A percentile compares a stretch with the other conserved stretches of the same genome.
Conservation (phyloP, 2,113 vertebrate species). For the Cyanoderma ruficeps region DNA sequence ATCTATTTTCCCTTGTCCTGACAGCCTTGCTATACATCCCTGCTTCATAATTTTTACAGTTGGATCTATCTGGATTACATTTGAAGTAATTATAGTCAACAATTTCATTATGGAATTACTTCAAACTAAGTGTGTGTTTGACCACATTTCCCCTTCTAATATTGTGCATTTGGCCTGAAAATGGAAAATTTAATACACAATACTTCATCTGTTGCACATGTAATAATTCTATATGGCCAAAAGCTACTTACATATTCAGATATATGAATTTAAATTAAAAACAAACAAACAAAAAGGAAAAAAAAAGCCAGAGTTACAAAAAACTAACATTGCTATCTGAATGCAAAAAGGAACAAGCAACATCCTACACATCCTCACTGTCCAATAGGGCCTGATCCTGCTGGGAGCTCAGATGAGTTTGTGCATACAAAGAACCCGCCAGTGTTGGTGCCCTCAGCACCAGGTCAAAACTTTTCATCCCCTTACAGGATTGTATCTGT, state of each 20-base stretch:
- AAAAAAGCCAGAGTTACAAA: background rate
- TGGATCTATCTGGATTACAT: background rate
- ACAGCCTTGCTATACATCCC: background rate
- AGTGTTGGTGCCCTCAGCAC: background rate
- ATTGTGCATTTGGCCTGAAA: background rate
- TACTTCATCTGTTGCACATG: background rate
- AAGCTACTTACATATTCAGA: background rate
- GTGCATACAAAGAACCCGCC: background rate
- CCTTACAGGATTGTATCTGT: background rate
- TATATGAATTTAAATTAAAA: conserved; percentile 5
- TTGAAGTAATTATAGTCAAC: conserved; percentile 24
- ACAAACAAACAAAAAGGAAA: background rate
- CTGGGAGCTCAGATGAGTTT: background rate
- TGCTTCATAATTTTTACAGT: background rate
- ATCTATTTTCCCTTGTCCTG: conserved; percentile 17
- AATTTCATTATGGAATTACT: conserved; percentile 31
- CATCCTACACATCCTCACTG: background rate
- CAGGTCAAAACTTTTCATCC: background rate
- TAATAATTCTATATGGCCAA: background rate
- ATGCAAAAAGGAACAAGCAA: background rate
- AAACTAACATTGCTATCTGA: background rate
- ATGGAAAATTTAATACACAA: background rate
- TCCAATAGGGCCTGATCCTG: background rate
- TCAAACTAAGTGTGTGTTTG: background rate
- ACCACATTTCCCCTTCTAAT: background rate